These are phyloP conservation scores for Excalfactoria chinensis DNA, from an alignment of 2,113 vertebrate species.

Conservation along the genomic window DNA sequence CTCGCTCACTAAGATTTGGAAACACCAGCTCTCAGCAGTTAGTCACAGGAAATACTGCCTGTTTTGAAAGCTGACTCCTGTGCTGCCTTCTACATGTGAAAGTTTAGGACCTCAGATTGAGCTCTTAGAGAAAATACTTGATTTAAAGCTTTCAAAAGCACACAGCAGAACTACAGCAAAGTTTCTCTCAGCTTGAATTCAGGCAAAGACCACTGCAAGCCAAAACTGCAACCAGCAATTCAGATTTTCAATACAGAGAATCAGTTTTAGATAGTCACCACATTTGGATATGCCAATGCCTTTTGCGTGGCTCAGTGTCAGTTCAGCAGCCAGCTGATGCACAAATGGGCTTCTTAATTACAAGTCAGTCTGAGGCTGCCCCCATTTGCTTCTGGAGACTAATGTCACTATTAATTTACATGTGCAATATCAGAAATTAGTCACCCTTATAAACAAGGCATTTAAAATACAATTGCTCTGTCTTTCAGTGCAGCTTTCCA, in stretches of 20 bases:
- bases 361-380: not conserved
- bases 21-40: not conserved
- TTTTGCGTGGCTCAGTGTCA: fast-evolving
- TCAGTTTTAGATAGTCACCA: not conserved
- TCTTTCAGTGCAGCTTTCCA: not conserved
- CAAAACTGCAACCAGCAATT: not conserved
- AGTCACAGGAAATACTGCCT: not conserved
- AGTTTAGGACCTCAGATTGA: not conserved
- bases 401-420: not conserved
- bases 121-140: not conserved
- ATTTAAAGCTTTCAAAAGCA: not conserved
- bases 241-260: not conserved
- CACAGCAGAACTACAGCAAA: not conserved
- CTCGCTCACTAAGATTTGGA: not conserved
- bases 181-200: not conserved
- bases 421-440: not conserved
- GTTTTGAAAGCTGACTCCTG: not conserved
- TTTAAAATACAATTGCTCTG: not conserved
- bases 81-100: not conserved
- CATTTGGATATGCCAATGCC: not conserved
- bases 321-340: not conserved
- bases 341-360: not conserved
- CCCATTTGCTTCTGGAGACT: not conserved
- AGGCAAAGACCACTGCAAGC: not conserved
- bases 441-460: not conserved